Percentiles rank a stretch among this genome's conserved stretches.
phyloP scores from a whole-genome alignment of 2,797 vertebrate genomes.

The Muscicapa striata region DNA sequence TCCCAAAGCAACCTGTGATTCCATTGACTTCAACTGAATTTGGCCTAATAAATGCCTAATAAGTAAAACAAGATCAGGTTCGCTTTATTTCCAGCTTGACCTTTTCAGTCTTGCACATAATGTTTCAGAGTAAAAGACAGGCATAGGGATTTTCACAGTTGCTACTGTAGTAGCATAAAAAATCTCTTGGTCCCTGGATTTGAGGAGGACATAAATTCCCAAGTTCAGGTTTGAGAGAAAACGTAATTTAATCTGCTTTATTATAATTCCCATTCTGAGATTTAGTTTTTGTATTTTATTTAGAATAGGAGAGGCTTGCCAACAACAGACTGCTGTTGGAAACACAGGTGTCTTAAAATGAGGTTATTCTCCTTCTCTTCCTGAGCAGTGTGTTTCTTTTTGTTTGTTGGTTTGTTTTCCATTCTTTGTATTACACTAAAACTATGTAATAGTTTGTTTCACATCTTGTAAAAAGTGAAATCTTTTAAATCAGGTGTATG shows the following conservation, averaged over 20 bases:
- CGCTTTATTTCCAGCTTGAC: neutral
- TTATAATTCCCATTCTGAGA: neutral
- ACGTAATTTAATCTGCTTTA: neutral
- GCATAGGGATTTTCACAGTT: neutral
- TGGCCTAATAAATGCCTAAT: neutral
- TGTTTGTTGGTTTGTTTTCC: neutral
- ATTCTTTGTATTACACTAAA: neutral
- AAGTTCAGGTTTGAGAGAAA: neutral
- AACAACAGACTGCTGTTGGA: neutral
- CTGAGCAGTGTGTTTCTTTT: neutral
- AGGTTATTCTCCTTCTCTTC: neutral
- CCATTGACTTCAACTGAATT: neutral
- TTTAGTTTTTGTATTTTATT: neutral
- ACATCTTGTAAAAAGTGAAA: neutral
- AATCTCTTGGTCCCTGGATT: neutral
- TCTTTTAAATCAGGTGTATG: neutral
- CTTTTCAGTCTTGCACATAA: neutral
- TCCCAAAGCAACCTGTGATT: neutral
- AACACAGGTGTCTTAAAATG: neutral
- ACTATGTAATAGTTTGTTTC: neutral
- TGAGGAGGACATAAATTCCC: neutral
- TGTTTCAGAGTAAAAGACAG: neutral
- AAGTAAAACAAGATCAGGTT: neutral
- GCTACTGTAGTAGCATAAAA: neutral
- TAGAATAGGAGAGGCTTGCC: neutral